Base-by-base conservation (phyloP, 2,888 invertebrate species). In the Parnassius orleans region DNA sequence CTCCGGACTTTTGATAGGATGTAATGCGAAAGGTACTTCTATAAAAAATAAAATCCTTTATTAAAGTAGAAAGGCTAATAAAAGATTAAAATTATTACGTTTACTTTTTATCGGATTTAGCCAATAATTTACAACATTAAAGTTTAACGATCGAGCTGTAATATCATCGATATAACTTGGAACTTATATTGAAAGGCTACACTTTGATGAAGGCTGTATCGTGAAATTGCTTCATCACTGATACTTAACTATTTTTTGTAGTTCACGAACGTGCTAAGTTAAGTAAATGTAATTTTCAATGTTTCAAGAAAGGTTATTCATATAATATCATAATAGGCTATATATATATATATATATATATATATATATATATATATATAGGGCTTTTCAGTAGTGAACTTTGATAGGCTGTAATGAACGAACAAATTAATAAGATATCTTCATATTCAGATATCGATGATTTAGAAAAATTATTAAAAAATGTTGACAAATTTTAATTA, bases 191-290 rank as follows among this genome's bases (percentile, higher is more conserved):
- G 69, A 74, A 74, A 72, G 72, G 71, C 64, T 69, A 63, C 53
- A 71, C 65, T 72, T 60, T 65, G 64, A 74, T 60, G 79, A 78
- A 79, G 79, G 78, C 68, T 77, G 68, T 60, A 60, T 76, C 76
- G 72, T 73, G 58, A 63, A 63, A 63, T 58, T 54, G 42, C 50
- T 46, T 55, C 41, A 57, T 54, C 51, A 41, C 58, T 41, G 12
- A 46, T 56, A 24, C 54, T 59, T 53, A 42, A 59, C 44, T 54
- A 56, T 54, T 55, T 46, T 54, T 51, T 51, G 48, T 44, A 51
- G 50, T 58, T 63, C 46, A 58, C 9, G 56, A 53, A 42, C 48
- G 42, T 33, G 33, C 5, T 33, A 33, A 33, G 5, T 33, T 33
- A 33, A 33, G 33, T 33, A 33, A 33, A 33, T 33, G 33, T 33